These are phyloP conservation scores for Gallinago nigripennis DNA, from an alignment of 2,797 vertebrate genomes.

Conservation along the genomic window DNA sequence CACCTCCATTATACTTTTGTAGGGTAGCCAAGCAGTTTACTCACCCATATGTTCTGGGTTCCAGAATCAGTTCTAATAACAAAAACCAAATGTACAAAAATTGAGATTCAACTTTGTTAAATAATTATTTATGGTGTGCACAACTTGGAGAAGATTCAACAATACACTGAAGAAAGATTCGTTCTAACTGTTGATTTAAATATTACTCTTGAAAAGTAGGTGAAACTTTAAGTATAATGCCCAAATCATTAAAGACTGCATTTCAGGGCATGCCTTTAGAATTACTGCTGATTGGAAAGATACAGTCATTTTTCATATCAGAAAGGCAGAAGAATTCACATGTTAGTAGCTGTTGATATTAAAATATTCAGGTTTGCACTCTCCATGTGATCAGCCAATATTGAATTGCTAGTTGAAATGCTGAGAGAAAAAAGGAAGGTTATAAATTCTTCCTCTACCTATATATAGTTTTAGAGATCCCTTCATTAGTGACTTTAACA, in stretches of 20 bases:
- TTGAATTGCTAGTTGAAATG: neutral
- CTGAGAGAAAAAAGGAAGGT: neutral
- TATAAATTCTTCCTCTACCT: neutral
- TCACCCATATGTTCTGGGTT: neutral
- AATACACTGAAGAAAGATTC: conserved; percentile 42
- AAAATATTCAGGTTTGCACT: conserved; percentile 26
- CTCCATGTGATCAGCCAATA: neutral
- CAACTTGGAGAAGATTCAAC: conserved; percentile 42
- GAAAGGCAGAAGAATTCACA: neutral
- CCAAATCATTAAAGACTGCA: conserved; percentile 35
- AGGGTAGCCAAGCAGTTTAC: neutral
- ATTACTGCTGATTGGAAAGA: conserved; percentile 27
- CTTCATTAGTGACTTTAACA: neutral
- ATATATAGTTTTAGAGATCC: neutral
- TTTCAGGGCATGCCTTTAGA: conserved; percentile 54
- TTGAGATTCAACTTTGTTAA: neutral
- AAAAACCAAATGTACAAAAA: neutral
- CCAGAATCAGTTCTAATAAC: neutral
- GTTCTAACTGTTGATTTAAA: conserved; percentile 64
- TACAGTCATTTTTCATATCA: conserved; percentile 12
- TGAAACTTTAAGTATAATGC: neutral
- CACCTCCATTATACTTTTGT: neutral
- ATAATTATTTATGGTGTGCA: conserved; percentile 40
- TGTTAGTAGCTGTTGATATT: conserved; percentile 10
- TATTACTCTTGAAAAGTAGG: conserved; percentile 70